Percentiles rank a stretch among this genome's conserved stretches.
These are phyloP conservation scores for Papilio elwesi DNA, from an alignment of 2,888 invertebrate species.

Conservation along the genomic window DNA sequence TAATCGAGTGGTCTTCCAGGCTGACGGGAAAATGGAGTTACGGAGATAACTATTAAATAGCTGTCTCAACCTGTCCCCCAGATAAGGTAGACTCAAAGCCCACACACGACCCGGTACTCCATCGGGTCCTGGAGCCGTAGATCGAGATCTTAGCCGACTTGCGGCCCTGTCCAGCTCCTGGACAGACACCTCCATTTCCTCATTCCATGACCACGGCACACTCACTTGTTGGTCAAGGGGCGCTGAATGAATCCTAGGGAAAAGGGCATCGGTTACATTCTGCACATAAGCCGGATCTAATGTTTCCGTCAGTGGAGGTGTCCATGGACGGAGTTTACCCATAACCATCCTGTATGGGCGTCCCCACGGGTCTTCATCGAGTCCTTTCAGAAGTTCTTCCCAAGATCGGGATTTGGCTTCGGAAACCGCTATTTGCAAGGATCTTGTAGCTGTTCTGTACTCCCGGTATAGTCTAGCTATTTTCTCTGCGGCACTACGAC, in stretches of 20 bases:
- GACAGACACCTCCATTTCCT: too few relatives aligned
- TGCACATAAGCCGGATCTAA: not conserved
- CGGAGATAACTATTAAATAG: too few relatives aligned
- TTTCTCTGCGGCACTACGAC: not conserved
- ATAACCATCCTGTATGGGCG: too few relatives aligned
- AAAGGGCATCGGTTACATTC: conserved; percentile 4
- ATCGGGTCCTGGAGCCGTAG: too few relatives aligned
- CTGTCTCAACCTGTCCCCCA: conserved; percentile 29
- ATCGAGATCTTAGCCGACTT: not conserved
- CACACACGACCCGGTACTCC: too few relatives aligned
- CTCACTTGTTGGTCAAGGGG: not conserved
- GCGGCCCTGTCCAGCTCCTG: too few relatives aligned
- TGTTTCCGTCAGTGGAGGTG: too few relatives aligned
- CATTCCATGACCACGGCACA: too few relatives aligned
- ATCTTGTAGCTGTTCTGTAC: not conserved
- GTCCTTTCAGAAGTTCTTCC: conserved; percentile 32
- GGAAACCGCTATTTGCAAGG: conserved; percentile 21
- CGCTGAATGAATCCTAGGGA: not conserved
- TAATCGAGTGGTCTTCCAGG: too few relatives aligned
- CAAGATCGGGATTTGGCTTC: conserved; percentile 31
- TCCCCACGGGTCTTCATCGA: conserved; percentile 14
- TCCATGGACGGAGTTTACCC: too few relatives aligned
- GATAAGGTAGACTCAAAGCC: not conserved
- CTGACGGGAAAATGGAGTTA: too few relatives aligned
- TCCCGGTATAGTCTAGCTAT: conserved; percentile 3